Percentiles rank a stretch among this genome's conserved stretches.
phyloP scores from a whole-genome alignment of 2,113 vertebrate species.

The Reinhardtius hippoglossoides region DNA sequence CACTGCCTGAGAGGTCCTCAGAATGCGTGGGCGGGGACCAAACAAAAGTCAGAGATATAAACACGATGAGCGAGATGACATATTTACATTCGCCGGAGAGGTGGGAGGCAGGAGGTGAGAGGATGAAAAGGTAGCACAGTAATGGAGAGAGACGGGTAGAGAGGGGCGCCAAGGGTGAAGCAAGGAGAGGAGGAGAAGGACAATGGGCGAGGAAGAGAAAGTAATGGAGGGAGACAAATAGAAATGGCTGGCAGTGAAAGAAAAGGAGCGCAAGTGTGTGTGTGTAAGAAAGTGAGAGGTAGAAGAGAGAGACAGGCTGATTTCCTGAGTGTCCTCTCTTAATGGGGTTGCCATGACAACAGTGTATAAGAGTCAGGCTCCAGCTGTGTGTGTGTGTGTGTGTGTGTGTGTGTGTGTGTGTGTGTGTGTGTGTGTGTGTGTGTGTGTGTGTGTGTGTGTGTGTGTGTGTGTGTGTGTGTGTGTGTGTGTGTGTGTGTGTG shows the following conservation, averaged over 20 bases:
- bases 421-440: conserved; percentile 30
- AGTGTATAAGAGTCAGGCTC: conserved; percentile 78
- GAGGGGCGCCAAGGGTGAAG: conserved; percentile 67
- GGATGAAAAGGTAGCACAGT: conserved; percentile 67
- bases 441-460: conserved; percentile 34
- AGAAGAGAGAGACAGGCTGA: conserved; percentile 70
- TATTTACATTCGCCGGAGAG: conserved; percentile 65
- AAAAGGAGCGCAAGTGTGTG: conserved; percentile 48
- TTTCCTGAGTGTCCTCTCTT: conserved; percentile 84
- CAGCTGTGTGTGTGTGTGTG: conserved; percentile 62
- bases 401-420: conserved; percentile 40
- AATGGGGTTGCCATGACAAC: conserved; percentile 87
- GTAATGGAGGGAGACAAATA: conserved; percentile 77
- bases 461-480: conserved; percentile 34
- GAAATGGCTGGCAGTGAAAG: conserved; percentile 68
- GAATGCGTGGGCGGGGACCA: conserved; percentile 41
- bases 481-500: conserved; percentile 34
- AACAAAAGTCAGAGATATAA: conserved; percentile 61
- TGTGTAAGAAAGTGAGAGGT: conserved; percentile 46
- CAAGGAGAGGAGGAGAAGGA: conserved; percentile 72
- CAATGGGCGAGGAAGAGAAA: conserved; percentile 68
- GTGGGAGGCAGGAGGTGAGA: conserved; percentile 56
- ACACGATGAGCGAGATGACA: conserved; percentile 54
- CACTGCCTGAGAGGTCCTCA: conserved; percentile 6
- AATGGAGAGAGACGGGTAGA: conserved; percentile 61